Base-by-base conservation (phyloP, 2,797 vertebrate genomes). In the Pygocentrus nattereri region DNA sequence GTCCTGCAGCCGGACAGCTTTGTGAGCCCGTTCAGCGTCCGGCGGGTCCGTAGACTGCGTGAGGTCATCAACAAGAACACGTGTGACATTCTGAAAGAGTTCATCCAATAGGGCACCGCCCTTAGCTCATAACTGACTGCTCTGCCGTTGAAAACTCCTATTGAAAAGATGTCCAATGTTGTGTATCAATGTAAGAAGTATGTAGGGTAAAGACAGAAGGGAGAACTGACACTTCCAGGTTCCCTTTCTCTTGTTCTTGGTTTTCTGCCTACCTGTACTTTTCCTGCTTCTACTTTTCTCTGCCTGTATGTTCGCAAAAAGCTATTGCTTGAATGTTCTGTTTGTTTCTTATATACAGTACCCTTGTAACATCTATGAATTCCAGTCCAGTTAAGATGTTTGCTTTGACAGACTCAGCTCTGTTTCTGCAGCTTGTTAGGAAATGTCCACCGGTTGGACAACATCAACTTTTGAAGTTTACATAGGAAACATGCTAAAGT, bases 31-130 rank as follows among this genome's bases (percentile, higher is more conserved):
- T 96, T 96, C 12, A 98, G 95, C 80, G 62, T 93, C 64, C 95
- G 97, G 1, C 95, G 97, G 0, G 91, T 98, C 34, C 93, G 96
- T 65, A 98, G 98, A 86, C 95, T 99, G 61, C 95, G 93, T 0
- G 98, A 99, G 86, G 95, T 99, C 88, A 90, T 97, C 90, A 95
- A 96, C 82, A 99, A 98, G 93, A 99, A 98, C 91, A 98, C 98
- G 13, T 99, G 98, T 38, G 97, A 99, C 78, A 95, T 98, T 90
- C 93, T 99, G 85, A 97, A 96, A 91, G 96, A 96, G 47, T 96
- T 99, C 89, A 93, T 95, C 76, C 95, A 95, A 87, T 98, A 96
- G 95, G 70, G 70, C 76, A 34, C 23, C 6, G 44, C 41, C 25
- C 61, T 70, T 76, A 58, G n/a, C 44, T 68, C 50, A 70, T 31